These are phyloP conservation scores for Calyptomena viridis DNA, from an alignment of 2,113 vertebrate genomes.

Conservation along the genomic window DNA sequence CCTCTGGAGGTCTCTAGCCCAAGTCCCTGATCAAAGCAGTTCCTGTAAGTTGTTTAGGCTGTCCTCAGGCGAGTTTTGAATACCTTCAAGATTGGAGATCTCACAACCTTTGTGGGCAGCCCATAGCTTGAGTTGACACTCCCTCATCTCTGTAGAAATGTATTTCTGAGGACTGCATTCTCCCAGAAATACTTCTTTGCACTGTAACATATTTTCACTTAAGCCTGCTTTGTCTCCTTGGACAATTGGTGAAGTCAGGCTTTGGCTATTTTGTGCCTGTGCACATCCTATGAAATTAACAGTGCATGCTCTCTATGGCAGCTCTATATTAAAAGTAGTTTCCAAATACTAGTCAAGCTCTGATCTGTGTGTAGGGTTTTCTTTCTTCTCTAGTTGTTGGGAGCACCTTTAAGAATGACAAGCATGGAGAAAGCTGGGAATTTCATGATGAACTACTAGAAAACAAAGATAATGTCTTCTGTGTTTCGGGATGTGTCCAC, in stretches of 20 bases:
- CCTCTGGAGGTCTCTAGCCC: neutral
- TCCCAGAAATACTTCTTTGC: neutral
- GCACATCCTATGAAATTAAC: neutral
- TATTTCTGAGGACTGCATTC: neutral
- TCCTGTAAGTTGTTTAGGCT: neutral
- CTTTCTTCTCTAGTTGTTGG: neutral
- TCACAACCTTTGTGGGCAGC: neutral
- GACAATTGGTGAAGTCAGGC: neutral
- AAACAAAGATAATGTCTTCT: neutral
- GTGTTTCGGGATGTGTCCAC: neutral
- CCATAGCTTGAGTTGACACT: neutral
- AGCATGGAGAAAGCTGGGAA: neutral
- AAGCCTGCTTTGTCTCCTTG: neutral
- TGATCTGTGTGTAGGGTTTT: neutral
- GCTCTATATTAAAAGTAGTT: neutral
- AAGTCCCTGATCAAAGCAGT: neutral
- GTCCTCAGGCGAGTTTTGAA: neutral
- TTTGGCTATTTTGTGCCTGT: neutral
- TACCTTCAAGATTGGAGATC: neutral
- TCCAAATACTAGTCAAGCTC: neutral
- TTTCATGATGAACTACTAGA: neutral
- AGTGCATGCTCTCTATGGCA: neutral
- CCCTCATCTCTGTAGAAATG: neutral
- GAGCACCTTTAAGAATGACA: neutral
- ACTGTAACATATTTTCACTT: neutral